phyloP scores from a whole-genome alignment of 2,888 invertebrate genomes.

The Anarsia innoxiella region DNA sequence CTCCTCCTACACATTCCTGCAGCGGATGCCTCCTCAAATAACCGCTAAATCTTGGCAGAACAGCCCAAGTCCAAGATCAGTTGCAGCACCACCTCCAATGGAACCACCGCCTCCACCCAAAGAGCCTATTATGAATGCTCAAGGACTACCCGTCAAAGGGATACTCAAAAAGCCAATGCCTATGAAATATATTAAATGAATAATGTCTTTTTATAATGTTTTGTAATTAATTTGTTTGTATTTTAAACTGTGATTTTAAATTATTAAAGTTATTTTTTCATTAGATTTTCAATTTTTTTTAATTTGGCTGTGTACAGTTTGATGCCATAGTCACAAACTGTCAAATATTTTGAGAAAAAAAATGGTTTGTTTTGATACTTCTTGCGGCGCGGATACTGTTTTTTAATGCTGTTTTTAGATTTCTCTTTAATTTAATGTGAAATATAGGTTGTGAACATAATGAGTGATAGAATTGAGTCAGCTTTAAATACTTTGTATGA shows the following conservation, averaged over 20 bases:
- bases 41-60: constrained; percentile 11
- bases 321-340: too few species aligned
- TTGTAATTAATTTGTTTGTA: too few species aligned
- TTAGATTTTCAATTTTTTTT: too few species aligned
- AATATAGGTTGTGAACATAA: too few species aligned
- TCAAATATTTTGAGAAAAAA: too few species aligned
- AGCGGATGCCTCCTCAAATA: constrained; percentile 25
- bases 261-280: constrained; percentile 8
- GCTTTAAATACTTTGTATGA: constrained; percentile 41
- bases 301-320: too few species aligned
- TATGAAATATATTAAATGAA: constrained; percentile 63
- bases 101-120: constrained; percentile 41
- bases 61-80: constrained; percentile 14
- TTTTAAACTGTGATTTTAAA: constrained; percentile 5
- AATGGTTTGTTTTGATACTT: too few species aligned
- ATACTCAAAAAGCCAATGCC: constrained; percentile 69
- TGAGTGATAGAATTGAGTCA: constrained; percentile 26
- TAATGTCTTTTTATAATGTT: too few species aligned
- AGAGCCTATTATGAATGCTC: constrained; percentile 27
- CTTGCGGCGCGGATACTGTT: too few species aligned
- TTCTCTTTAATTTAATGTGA: too few species aligned
- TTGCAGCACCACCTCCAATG: constrained; percentile 29
- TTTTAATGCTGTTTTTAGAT: too few species aligned
- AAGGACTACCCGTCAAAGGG: constrained; percentile 45
- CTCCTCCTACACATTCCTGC: constrained; percentile 52